phyloP scores from a whole-genome alignment of 2,888 invertebrate genomes.

The Aphidius colemani region DNA sequence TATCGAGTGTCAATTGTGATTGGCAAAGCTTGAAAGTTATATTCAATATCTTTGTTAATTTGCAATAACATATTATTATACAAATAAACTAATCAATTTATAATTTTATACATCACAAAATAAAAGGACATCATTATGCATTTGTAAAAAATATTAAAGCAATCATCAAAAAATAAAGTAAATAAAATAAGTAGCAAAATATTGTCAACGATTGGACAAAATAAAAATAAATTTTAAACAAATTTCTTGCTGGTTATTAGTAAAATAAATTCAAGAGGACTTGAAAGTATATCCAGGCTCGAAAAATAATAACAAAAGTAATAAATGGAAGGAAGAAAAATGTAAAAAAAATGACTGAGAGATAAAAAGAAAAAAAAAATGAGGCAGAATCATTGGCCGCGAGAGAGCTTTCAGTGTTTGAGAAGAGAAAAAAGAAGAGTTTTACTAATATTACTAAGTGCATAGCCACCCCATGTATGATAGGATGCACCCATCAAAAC shows the following conservation, averaged over 20 bases:
- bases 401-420: conserved; percentile 25
- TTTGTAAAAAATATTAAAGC: no score
- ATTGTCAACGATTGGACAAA: no score
- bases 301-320: conserved; percentile 9
- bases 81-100: no score
- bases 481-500: conserved; percentile 36
- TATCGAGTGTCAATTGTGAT: conserved; percentile 46
- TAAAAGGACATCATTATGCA: no score
- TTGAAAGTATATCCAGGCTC: not conserved
- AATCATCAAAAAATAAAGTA: no score
- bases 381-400: conserved; percentile 32
- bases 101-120: no score
- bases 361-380: conserved; percentile 16
- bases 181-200: no score
- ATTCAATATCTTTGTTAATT: not conserved
- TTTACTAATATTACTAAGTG: conserved; percentile 59
- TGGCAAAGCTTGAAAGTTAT: conserved; percentile 32
- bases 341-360: conserved; percentile 1
- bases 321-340: not conserved
- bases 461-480: conserved; percentile 44
- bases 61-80: no score
- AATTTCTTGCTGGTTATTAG: no score
- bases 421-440: conserved; percentile 40
- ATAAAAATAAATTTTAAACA: no score
- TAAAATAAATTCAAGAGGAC: not conserved